These are phyloP conservation scores for Eumaeus atala DNA, from an alignment of 1,140 invertebrate species.

Conservation along the genomic window DNA sequence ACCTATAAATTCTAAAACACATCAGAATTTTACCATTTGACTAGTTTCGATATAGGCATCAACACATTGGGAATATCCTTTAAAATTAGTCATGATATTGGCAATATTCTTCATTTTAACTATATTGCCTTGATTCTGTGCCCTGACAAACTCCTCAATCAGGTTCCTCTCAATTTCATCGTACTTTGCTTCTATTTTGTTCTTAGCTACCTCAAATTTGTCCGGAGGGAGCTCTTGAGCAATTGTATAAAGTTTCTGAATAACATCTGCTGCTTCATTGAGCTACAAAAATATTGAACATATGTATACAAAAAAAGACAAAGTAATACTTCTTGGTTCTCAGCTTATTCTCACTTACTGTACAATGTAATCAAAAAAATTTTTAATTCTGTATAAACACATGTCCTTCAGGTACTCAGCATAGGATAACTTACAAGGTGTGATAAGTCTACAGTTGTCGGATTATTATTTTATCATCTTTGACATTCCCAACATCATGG, in stretches of 20 bases:
- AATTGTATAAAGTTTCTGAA: conserved; percentile 97
- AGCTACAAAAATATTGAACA: conserved; percentile 76
- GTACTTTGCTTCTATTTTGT: conserved; percentile 95
- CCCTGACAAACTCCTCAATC: conserved; percentile 95
- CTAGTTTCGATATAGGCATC: conserved; percentile 98
- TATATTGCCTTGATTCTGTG: conserved; percentile 88
- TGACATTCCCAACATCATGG: no score
- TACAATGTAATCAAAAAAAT: no score
- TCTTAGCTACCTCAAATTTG: conserved; percentile 92
- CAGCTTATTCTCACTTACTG: no score
- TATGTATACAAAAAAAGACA: no score
- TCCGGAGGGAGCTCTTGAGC: conserved; percentile 93
- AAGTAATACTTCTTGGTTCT: no score
- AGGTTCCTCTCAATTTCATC: conserved; percentile 94
- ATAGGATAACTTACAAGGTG: no score
- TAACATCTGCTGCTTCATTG: conserved; percentile 98
- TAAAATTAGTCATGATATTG: conserved; percentile 93
- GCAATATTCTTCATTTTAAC: conserved; percentile 95
- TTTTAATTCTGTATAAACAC: no score
- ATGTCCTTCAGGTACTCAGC: no score
- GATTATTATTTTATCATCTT: no score
- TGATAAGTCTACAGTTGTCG: no score
- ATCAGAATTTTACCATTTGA: conserved; percentile 82
- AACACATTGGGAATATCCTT: conserved; percentile 96
- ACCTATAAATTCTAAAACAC: conserved; percentile 7